Evolutionary conservation across 1,140 invertebrate genomes (phyloP).

Genomic region (Theocolax elegans): DNA sequence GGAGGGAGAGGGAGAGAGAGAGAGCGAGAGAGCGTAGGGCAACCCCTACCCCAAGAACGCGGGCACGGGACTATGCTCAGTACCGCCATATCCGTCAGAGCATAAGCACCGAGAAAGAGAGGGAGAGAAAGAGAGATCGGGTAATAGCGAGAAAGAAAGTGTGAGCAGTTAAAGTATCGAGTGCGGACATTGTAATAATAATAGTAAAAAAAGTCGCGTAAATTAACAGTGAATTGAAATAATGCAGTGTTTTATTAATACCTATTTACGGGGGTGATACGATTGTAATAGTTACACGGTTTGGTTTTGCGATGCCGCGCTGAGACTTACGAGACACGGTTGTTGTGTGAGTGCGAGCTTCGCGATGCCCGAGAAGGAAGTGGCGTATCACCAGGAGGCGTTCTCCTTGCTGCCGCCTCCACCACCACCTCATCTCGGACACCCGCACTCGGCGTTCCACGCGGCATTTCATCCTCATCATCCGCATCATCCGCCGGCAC

Average conservation of each 20-base stretch:
- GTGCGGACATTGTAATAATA: too few species aligned
- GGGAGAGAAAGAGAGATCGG: not conserved
- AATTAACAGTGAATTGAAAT: too few species aligned
- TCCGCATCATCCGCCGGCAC: slow-evolving; percentile 47
- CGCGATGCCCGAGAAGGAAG: slow-evolving; percentile 67
- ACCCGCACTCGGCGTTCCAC: slow-evolving; percentile 64
- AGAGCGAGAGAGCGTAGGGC: not conserved
- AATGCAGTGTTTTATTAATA: too few species aligned
- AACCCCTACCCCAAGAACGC: too few species aligned
- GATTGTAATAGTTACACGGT: too few species aligned
- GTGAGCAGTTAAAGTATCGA: not conserved
- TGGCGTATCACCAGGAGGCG: slow-evolving; percentile 65
- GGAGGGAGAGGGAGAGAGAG: not conserved
- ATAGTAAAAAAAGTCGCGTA: too few species aligned
- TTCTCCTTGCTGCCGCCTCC: slow-evolving; percentile 64
- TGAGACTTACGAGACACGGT: too few species aligned
- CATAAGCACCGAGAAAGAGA: slow-evolving; percentile 49
- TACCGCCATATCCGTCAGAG: slow-evolving; percentile 65
- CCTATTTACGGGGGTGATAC: too few species aligned
- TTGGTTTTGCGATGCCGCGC: too few species aligned
- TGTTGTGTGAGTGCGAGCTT: not conserved
- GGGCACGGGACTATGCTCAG: slow-evolving; percentile 54
- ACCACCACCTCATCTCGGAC: slow-evolving; percentile 62
- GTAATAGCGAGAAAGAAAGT: not conserved
- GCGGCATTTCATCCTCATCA: slow-evolving; percentile 62